A percentile compares a stretch with the other conserved stretches of the same genome.
phyloP scores from a whole-genome alignment of 53 echinoderm and acorn worm genomes.

The Echinometra lucunter region DNA sequence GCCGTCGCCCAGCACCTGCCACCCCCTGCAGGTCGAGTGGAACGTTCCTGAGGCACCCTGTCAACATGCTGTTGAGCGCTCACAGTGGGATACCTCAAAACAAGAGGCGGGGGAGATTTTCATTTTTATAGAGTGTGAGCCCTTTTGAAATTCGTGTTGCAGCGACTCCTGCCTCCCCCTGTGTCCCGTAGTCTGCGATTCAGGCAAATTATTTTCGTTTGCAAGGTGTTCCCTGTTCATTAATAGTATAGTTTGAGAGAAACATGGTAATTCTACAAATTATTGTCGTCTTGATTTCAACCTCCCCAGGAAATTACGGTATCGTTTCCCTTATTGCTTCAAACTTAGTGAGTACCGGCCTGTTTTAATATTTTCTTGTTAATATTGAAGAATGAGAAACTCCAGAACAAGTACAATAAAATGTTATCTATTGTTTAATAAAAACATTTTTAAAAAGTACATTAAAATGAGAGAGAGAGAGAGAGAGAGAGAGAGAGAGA shows the following conservation, averaged over 20 bases:
- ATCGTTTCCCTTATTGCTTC: too few species aligned
- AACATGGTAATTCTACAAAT: too few species aligned
- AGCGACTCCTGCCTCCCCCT: constrained; percentile 10
- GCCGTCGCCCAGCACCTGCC: constrained; percentile 59
- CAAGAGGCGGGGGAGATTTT: constrained; percentile 57
- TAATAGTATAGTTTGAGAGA: background rate
- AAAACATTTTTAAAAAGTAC: too few species aligned
- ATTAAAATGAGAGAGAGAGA: too few species aligned
- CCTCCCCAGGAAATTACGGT: too few species aligned
- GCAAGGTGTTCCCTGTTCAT: background rate
- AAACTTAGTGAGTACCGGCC: too few species aligned
- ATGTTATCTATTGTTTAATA: too few species aligned
- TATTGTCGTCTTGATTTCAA: too few species aligned
- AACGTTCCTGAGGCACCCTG: constrained; percentile 49
- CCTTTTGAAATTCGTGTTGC: constrained; percentile 9
- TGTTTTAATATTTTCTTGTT: too few species aligned
- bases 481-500: too few species aligned
- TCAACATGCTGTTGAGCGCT: constrained; percentile 48
- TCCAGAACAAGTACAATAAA: too few species aligned
- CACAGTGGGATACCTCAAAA: constrained; percentile 59
- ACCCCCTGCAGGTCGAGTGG: constrained; percentile 58
- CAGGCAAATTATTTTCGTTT: background rate
- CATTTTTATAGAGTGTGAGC: constrained; percentile 34
- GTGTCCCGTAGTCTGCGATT: background rate
- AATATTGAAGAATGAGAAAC: too few species aligned